phyloP scores from a whole-genome alignment of 2,888 invertebrate genomes.

The Norana najaformis region DNA sequence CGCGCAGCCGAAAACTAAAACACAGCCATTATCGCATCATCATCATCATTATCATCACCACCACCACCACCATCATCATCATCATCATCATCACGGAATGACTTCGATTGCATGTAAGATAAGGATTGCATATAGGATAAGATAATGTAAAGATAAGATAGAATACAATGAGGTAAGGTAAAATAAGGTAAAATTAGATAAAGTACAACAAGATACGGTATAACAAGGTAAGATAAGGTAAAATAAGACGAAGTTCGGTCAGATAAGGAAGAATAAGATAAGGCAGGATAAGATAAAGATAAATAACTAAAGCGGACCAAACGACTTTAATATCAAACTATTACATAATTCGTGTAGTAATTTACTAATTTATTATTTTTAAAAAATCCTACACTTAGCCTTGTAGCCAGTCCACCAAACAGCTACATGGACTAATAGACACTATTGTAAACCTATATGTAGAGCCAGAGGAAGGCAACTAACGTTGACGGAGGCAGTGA shows the following conservation, averaged over 20 bases:
- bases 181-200: too few relatives aligned
- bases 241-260: too few relatives aligned
- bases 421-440: neutral
- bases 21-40: neutral
- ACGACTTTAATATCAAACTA: neutral
- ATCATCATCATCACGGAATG: neutral
- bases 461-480: neutral
- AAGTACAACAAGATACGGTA: too few relatives aligned
- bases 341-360: too few relatives aligned
- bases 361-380: too few relatives aligned
- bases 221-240: too few relatives aligned
- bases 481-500: neutral
- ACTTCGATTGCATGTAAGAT: neutral
- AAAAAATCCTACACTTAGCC: too few relatives aligned
- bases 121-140: neutral
- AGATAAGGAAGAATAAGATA: too few relatives aligned
- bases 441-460: neutral
- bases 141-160: neutral
- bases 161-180: too few relatives aligned
- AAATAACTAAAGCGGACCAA: neutral
- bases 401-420: too few relatives aligned
- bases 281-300: too few relatives aligned
- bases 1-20: conserved; percentile 33
- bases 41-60: neutral
- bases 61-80: neutral